A percentile compares a stretch with the other conserved stretches of the same genome.
Conservation (phyloP, 2,797 vertebrate genomes). For the Sciaenops ocellatus region DNA sequence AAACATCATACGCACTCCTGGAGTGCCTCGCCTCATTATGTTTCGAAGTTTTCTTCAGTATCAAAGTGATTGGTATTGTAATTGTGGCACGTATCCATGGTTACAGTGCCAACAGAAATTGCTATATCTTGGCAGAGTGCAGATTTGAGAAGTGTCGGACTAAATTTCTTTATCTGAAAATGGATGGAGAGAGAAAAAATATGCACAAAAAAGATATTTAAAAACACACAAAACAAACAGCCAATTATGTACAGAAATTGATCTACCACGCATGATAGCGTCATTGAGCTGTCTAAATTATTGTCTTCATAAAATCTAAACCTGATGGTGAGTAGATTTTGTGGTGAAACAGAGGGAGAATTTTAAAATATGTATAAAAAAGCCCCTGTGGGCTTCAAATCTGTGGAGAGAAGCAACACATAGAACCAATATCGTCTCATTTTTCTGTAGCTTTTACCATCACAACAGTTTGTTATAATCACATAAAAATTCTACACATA, state of each 20-base stretch:
- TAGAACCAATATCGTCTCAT: neutral
- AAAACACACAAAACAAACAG: no score
- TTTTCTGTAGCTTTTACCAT: conserved; percentile 3
- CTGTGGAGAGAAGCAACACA: neutral
- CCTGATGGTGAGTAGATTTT: neutral
- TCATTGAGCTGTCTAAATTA: neutral
- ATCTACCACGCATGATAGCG: neutral
- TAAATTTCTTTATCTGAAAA: neutral
- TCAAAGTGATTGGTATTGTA: neutral
- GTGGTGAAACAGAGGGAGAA: neutral
- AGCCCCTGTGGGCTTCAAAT: no score
- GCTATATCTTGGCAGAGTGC: neutral
- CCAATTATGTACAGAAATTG: neutral
- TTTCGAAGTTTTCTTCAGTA: neutral
- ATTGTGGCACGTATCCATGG: neutral
- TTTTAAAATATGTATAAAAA: neutral
- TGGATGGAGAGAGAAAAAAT: neutral
- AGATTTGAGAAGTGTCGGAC: neutral
- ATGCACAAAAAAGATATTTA: neutral
- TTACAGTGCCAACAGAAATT: neutral
- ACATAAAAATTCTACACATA: neutral
- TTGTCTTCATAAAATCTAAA: neutral
- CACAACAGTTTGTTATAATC: conserved; percentile 6
- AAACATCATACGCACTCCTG: no score
- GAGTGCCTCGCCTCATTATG: neutral